Conservation (phyloP, 2,113 vertebrate genomes). For the Nycticebus coucang region DNA sequence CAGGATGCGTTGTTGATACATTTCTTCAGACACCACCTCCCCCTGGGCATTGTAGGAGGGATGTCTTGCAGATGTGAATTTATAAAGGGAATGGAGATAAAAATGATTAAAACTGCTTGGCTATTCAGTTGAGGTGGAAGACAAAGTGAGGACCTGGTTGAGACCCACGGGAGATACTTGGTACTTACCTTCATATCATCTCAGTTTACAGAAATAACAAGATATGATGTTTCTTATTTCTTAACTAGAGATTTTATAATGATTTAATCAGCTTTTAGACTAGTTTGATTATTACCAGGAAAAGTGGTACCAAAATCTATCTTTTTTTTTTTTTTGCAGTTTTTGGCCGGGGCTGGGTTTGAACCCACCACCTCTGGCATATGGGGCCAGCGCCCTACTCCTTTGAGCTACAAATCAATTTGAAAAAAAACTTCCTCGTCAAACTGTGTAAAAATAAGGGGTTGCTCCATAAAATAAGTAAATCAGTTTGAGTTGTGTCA, state of each 20-base stretch:
- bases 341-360: too few species aligned
- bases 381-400: too few species aligned
- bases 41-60: neutral
- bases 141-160: neutral
- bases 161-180: neutral
- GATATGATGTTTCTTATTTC: conserved; percentile 17
- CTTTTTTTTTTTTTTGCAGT: too few species aligned
- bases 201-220: conserved; percentile 10
- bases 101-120: neutral
- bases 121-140: conserved; percentile 8
- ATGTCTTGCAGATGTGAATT: neutral
- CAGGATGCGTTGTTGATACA: neutral
- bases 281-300: conserved; percentile 33
- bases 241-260: conserved; percentile 22
- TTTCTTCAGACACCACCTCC: neutral
- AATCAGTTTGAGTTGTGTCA: neutral
- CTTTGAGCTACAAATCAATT: too few species aligned
- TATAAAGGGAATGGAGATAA: neutral
- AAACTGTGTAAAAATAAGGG: too few species aligned
- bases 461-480: neutral
- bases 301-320: conserved; percentile 30
- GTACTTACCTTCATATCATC: neutral
- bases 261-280: conserved; percentile 30
- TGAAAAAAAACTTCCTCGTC: neutral
- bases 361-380: too few species aligned